Evolutionary conservation across 2,888 invertebrate species (phyloP), one percentile per base, ranked within the genome.

Genomic region (Tortricodes alternella): DNA sequence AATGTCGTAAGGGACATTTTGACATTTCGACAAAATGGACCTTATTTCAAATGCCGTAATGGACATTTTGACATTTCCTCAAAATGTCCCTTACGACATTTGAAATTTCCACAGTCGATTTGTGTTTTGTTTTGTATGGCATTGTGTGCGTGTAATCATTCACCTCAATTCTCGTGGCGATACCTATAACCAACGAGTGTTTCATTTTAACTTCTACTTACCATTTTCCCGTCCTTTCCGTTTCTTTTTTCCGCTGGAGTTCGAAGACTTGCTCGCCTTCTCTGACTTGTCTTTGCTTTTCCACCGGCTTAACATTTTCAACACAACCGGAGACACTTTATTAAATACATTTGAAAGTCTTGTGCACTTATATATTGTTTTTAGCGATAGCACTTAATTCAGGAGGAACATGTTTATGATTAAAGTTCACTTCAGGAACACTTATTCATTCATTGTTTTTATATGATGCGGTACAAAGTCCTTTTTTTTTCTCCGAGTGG

Each of bases 161-260:
- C n/a, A n/a, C n/a, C n/a, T n/a, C n/a, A n/a, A n/a, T n/a, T n/a
- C n/a, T n/a, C n/a, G n/a, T n/a, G n/a, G n/a, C n/a, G n/a, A n/a
- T n/a, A n/a, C n/a, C n/a, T n/a, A n/a, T n/a, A n/a, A n/a, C n/a
- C n/a, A n/a, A n/a, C n/a, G n/a, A n/a, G n/a, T n/a, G n/a, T n/a
- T 29, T n/a, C 1, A n/a, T 27, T 4, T 1, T 4, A n/a, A 29
- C 11, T 9, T 0, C 29, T 29, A 3, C 90, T 91, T 89, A 94
- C 94, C 94, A 92, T 94, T 96, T 75, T 96, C 96, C 71, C 96
- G 92, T 70, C 96, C 96, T 86, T 96, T 96, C 68, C 96, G 91
- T 80, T 96, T 96, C 90, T 96, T 96, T 89, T 96, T 96, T 57
- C 94, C 93, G 57, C 93, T 92, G 41, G 91, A 88, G 60, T 74